Conservation (phyloP, 1,140 invertebrate genomes). For the Drosophila sp. region DNA sequence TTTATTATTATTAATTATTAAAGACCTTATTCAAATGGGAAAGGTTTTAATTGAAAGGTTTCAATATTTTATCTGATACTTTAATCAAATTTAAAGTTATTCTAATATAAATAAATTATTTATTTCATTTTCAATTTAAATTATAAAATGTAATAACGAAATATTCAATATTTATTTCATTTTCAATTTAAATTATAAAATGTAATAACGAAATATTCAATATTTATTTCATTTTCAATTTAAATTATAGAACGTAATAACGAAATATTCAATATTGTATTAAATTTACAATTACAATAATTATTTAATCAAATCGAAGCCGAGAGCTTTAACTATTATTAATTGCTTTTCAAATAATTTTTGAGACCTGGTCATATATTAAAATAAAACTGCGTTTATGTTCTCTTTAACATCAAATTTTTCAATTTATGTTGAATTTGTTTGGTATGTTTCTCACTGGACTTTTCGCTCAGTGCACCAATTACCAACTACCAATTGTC, state of each 20-base stretch:
- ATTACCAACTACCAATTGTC: slow-evolving; percentile 22
- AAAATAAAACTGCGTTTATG: too few relatives aligned
- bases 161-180: neutral
- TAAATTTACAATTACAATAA: neutral
- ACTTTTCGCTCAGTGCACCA: slow-evolving; percentile 20
- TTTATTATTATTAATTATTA: too few relatives aligned
- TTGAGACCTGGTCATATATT: too few relatives aligned
- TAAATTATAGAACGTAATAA: neutral
- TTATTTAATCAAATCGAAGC: too few relatives aligned
- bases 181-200: neutral
- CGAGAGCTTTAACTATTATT: too few relatives aligned
- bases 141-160: neutral
- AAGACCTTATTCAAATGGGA: too few relatives aligned
- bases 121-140: neutral
- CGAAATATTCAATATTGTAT: neutral
- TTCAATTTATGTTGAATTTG: neutral
- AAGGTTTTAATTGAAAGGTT: too few relatives aligned
- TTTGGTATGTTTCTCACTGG: neutral
- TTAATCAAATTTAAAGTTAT: too few relatives aligned
- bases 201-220: neutral
- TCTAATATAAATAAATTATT: too few relatives aligned
- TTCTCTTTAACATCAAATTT: too few relatives aligned
- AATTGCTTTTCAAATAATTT: too few relatives aligned
- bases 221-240: neutral
- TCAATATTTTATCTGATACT: too few relatives aligned